These are phyloP conservation scores for Drosophila cyrtoloma DNA, from an alignment of 2,888 invertebrate genomes.

Conservation along the genomic window DNA sequence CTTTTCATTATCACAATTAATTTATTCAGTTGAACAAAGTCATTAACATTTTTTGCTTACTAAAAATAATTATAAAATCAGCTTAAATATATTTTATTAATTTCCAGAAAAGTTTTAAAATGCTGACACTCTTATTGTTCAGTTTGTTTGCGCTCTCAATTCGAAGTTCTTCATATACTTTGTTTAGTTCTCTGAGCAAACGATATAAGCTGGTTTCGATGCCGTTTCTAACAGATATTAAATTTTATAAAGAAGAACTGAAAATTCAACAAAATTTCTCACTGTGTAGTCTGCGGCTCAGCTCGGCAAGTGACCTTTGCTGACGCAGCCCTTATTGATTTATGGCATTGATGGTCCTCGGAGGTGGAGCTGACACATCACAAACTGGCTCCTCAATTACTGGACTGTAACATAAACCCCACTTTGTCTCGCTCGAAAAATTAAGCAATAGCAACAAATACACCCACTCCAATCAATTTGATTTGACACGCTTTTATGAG, in stretches of 20 bases:
- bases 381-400: slow-evolving; percentile 20
- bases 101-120: not conserved
- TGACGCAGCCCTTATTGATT: slow-evolving; percentile 62
- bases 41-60: fast-evolving
- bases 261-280: not conserved
- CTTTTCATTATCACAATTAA: not conserved
- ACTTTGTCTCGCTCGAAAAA: slow-evolving; percentile 34
- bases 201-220: not conserved
- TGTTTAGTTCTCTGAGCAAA: not conserved
- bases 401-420: slow-evolving; percentile 47
- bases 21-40: not conserved
- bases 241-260: not conserved
- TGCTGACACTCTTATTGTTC: not conserved
- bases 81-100: not conserved
- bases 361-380: slow-evolving; percentile 12
- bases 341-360: slow-evolving; percentile 47
- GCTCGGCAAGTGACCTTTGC: slow-evolving; percentile 12
- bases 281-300: not conserved
- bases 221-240: not conserved
- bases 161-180: not conserved
- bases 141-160: not conserved
- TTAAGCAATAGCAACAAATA: slow-evolving; percentile 6
- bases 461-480: slow-evolving; percentile 61
- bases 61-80: not conserved
- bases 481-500: slow-evolving; percentile 57